Base-by-base conservation (phyloP, 2,888 invertebrate genomes). In the Luffia ferchaultella region DNA sequence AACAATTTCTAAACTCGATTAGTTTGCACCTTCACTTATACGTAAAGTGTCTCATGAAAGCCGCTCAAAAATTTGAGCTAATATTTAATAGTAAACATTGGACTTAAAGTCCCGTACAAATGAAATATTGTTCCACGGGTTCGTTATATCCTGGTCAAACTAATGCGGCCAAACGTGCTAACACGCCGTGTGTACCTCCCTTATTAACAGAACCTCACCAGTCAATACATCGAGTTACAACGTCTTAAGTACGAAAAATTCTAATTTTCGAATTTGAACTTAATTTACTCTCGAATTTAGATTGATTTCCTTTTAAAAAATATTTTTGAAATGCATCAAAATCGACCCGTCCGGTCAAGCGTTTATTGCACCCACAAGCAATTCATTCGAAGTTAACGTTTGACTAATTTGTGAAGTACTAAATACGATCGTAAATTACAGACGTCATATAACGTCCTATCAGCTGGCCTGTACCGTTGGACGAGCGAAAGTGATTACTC, bases 381-480 rank as follows among this genome's bases (percentile, higher is more conserved):
- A 74, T 77, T 76, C 71, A 62, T 66, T 67, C 64, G 60, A 67
- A 75, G 73, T 80, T 79, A 80, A 78, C 80, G 73, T 78, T 75
- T 71, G 74, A 77, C 82, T 82, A 82, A 82, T 82, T 80, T 80
- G 82, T 78, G 76, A 80, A 76, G 76, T 69, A 64, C 72, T 76
- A 73, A 74, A 65, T 66, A 67, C 30, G 30, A 30, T 30, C 30
- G 30, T 30, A 30, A 30, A 30, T 30, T 30, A 30, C 12, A 30
- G 12, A 30, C 30, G 30, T 30, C 30, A 30, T 30, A 30, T 30
- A 12, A 30, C 30, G 30, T 30, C 12, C 30, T 30, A 30, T 30
- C 30, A 30, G 30, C 3, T 30, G 30, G 12, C 30, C 30, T 3
- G 12, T 12, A 12, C 30, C 30, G 30, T 30, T 30, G 12, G 30